phyloP scores from a whole-genome alignment of 2,113 vertebrate species.

The Misgurnus mizolepis region DNA sequence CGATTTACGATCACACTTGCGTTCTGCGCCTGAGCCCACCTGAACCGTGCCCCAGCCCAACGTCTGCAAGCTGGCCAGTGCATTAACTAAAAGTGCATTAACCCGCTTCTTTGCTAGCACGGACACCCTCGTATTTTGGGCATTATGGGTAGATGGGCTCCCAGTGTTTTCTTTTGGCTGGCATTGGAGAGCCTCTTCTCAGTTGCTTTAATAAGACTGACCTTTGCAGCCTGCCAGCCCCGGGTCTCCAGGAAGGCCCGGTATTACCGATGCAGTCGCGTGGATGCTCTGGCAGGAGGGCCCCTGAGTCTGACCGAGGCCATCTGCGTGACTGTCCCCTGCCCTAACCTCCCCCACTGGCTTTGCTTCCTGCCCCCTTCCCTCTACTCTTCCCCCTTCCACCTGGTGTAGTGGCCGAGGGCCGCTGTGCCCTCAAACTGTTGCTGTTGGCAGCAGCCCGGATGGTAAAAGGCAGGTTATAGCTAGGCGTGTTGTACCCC shows the following conservation, averaged over 20 bases:
- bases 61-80: too few species aligned
- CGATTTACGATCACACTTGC: too few species aligned
- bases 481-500: slow-evolving; percentile 9
- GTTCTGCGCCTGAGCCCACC: too few species aligned
- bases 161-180: slow-evolving; percentile 36
- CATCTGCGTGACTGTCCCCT: slow-evolving; percentile 54
- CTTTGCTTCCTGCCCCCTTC: slow-evolving; percentile 56
- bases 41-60: too few species aligned
- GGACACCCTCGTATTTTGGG: slow-evolving; percentile 3
- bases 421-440: slow-evolving; percentile 53
- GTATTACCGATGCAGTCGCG: slow-evolving; percentile 48
- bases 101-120: not conserved
- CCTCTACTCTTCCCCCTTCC: slow-evolving; percentile 39
- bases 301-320: slow-evolving; percentile 52
- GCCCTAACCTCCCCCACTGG: slow-evolving; percentile 45
- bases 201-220: slow-evolving; percentile 51
- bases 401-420: slow-evolving; percentile 44
- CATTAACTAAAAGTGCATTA: not conserved
- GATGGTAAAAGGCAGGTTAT: slow-evolving; percentile 17
- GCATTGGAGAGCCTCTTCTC: slow-evolving; percentile 41
- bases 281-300: slow-evolving; percentile 53
- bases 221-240: slow-evolving; percentile 58
- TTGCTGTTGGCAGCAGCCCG: slow-evolving; percentile 57
- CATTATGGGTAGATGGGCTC: slow-evolving; percentile 37
- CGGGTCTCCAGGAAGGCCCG: slow-evolving; percentile 54